Evolutionary conservation across 37 sponge, comb jelly and placozoan genomes (phyloP), one percentile per base, ranked within the genome.

Genomic region (Oopsacas minuta): DNA sequence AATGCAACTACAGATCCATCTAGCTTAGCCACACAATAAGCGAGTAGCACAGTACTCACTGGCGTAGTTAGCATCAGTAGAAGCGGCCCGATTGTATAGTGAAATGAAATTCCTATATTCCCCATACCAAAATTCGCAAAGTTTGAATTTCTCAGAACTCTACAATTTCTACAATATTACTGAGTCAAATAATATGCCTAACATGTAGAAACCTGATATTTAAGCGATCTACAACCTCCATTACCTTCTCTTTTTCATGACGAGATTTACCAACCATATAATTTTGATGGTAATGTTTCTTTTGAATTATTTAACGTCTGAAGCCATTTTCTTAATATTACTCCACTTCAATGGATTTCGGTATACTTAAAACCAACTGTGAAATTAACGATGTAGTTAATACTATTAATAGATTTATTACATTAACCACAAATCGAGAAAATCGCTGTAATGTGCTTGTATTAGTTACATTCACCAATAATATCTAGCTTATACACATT

Each of bases 21-120:
- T 61, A n/a, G 38, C 5, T 85, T 52, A 28, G 61, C 35, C 36
- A 53, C 85, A 53, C 69, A 37, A 52, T 85, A 52, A 36, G 69
- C 52, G 23, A 85, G 23, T 10, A 85, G 37, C 69, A 85, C 53
- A 22, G 53, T 53, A 25, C 36, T 85, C 30, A 36, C 36, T n/a
- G 85, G 85, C 20, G 85, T 35, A 37, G 52, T 39, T 36, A 85
- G 37, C 85, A 85, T 85, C 36, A 85, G 61, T 28, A 84, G 5
- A 1, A 38, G 7, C 7, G 84, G 84, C 42, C 84, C 84, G 52
- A 84, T 49, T 34, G 84, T 38, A 34, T 38, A 32, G 46, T 84
- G 42, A 32, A 84, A 34, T 49, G 46, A 23, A 34, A 34, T 49
- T 10, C 42, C 36, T 34, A 84, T 3, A 3, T 25, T 12, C 22